A percentile compares a stretch with the other conserved stretches of the same genome.
phyloP scores from a whole-genome alignment of 2,888 invertebrate genomes.

The Hirtodrosophila trivittata region DNA sequence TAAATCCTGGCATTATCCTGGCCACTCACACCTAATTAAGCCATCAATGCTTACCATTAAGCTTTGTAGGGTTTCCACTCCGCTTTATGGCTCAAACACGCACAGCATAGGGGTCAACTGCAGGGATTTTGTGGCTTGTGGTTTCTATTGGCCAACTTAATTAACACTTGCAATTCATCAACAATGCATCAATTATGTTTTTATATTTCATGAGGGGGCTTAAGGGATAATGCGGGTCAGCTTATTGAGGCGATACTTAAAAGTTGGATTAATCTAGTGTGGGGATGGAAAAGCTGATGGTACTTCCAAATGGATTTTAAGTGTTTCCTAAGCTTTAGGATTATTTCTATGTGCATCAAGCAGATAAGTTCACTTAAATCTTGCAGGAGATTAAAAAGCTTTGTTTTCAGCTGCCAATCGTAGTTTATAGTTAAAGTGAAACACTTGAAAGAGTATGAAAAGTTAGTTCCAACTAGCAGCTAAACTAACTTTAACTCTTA shows the following conservation, averaged over 20 bases:
- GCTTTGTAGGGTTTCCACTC: not conserved
- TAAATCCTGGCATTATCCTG: slow-evolving; percentile 14
- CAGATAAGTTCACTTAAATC: no score
- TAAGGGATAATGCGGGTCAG: slow-evolving; percentile 11
- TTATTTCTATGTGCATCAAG: no score
- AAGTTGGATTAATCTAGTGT: not conserved
- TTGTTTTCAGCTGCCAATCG: no score
- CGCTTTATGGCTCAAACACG: slow-evolving; percentile 7
- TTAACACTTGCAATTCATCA: slow-evolving; percentile 28
- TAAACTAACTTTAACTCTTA: no score
- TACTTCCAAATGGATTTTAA: no score
- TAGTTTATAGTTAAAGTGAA: no score
- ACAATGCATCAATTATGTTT: slow-evolving; percentile 10
- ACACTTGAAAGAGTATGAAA: no score
- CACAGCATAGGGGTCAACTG: not conserved
- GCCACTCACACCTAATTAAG: slow-evolving; percentile 32
- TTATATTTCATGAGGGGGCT: slow-evolving; percentile 26
- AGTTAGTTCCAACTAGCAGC: no score
- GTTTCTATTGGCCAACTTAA: slow-evolving; percentile 20
- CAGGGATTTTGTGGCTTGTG: slow-evolving; percentile 9
- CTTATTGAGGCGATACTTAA: not conserved
- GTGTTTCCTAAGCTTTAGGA: no score
- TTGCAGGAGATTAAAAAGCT: no score
- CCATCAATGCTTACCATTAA: slow-evolving; percentile 16
- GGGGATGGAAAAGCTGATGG: no score